A percentile compares a stretch with the other conserved stretches of the same genome.
Conservation (phyloP, 2,888 invertebrate genomes). For the Chelonus formosanus region DNA sequence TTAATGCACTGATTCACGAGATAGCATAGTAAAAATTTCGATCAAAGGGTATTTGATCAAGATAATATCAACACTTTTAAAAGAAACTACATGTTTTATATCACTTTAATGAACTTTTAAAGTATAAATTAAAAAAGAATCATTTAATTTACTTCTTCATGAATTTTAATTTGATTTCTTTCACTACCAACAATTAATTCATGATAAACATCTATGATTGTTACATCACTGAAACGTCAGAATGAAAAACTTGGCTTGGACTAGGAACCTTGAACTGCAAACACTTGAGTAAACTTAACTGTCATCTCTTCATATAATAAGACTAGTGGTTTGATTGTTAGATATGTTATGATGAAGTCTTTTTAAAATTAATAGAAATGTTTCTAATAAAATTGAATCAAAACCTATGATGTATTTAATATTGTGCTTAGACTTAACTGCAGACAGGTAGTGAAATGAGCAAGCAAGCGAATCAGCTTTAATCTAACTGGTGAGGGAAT, state of each 20-base stretch:
- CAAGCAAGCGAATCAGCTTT: constrained; percentile 16
- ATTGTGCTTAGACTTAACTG: constrained; percentile 3
- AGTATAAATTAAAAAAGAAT: too few species aligned
- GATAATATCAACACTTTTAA: too few species aligned
- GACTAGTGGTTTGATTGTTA: too few species aligned
- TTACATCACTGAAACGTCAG: neutral
- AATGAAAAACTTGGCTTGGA: constrained; percentile 6
- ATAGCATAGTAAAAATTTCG: too few species aligned
- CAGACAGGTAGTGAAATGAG: constrained; percentile 12
- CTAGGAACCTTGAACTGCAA: constrained; percentile 10
- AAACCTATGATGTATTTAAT: neutral
- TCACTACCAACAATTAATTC: neutral
- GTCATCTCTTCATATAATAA: constrained; percentile 2
- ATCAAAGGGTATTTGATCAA: too few species aligned
- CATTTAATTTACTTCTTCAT: too few species aligned
- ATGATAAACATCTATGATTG: neutral
- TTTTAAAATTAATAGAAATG: too few species aligned
- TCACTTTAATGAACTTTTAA: too few species aligned
- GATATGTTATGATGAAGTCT: too few species aligned
- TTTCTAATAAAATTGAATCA: too few species aligned
- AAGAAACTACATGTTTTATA: too few species aligned
- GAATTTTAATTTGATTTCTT: too few species aligned
- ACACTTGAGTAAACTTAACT: constrained; percentile 14
- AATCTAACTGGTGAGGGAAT: constrained; percentile 21
- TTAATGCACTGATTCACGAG: neutral